Percentiles rank a stretch among this genome's conserved stretches.
Evolutionary conservation across 2,888 invertebrate genomes (phyloP).

Genomic region (Perizoma affinitatum): DNA sequence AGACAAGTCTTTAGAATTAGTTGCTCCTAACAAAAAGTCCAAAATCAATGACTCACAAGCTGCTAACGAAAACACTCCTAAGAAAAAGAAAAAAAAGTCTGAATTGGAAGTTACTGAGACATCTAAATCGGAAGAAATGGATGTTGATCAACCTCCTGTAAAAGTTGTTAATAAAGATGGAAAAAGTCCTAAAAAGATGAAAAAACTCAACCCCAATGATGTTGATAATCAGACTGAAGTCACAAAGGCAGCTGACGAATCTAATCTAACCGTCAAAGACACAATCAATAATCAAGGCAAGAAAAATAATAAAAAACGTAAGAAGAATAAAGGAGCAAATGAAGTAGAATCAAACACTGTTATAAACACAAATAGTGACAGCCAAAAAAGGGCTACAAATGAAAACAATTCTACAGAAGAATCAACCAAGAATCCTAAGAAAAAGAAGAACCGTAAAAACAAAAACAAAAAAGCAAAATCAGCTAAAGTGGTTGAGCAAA

Average conservation of each 20-base stretch:
- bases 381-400: constrained; percentile 7
- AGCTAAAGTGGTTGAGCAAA: constrained; percentile 32
- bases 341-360: constrained; percentile 13
- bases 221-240: constrained; percentile 24
- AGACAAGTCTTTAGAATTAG: constrained; percentile 31
- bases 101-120: constrained; percentile 27
- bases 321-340: constrained; percentile 28
- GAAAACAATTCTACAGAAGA: constrained; percentile 18
- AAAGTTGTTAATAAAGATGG: constrained; percentile 7
- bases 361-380: constrained; percentile 7
- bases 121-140: constrained; percentile 17
- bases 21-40: constrained; percentile 29
- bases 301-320: constrained; percentile 26
- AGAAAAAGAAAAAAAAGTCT: constrained; percentile 57
- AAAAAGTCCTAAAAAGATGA: constrained; percentile 42
- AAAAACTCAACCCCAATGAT: constrained; percentile 37
- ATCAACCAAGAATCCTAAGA: constrained; percentile 28
- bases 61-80: constrained; percentile 51
- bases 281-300: constrained; percentile 7
- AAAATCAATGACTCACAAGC: constrained; percentile 34
- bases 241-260: constrained; percentile 6
- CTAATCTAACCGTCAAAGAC: constrained; percentile 13
- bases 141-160: constrained; percentile 6
- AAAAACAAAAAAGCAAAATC: constrained; percentile 25
- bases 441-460: constrained; percentile 37